Conservation (phyloP, 2,113 vertebrate genomes). For the Pseudolaguvia tuberculata region DNA sequence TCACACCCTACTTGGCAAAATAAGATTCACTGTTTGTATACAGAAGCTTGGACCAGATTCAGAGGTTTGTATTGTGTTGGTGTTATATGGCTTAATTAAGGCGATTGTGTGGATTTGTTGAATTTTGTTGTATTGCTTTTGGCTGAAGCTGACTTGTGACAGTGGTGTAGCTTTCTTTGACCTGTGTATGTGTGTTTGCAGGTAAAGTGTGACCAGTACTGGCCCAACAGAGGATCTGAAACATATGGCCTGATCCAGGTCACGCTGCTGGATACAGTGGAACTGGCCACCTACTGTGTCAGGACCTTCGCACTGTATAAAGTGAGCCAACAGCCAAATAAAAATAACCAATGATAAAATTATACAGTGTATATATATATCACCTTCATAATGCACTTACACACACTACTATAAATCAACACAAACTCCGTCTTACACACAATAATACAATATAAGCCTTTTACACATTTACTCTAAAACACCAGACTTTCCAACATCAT, state of each 20-base stretch:
- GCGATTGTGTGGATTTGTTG: not conserved
- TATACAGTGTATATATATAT: no score
- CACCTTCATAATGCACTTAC: not conserved
- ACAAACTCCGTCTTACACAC: no score
- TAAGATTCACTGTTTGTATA: not conserved
- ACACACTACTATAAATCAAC: not conserved
- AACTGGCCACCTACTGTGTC: constrained; percentile 94
- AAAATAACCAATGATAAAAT: not conserved
- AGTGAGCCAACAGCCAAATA: constrained; percentile 64
- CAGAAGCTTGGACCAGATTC: not conserved
- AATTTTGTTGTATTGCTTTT: not conserved
- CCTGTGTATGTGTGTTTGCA: constrained; percentile 54
- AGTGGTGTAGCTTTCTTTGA: not conserved
- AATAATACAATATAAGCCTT: not conserved
- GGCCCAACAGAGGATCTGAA: constrained; percentile 94
- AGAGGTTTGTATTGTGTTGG: no score
- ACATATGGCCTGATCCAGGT: constrained; percentile 95
- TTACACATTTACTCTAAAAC: not conserved
- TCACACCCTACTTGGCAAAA: no score
- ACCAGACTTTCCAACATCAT: not conserved
- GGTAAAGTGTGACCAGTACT: constrained; percentile 99
- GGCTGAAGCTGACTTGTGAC: not conserved
- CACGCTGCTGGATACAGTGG: constrained; percentile 90
- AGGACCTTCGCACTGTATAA: constrained; percentile 97
- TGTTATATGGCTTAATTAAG: not conserved